A percentile compares a stretch with the other conserved stretches of the same genome.
Conservation (phyloP, 2,113 vertebrate species). For the Odontophorus gujanensis region DNA sequence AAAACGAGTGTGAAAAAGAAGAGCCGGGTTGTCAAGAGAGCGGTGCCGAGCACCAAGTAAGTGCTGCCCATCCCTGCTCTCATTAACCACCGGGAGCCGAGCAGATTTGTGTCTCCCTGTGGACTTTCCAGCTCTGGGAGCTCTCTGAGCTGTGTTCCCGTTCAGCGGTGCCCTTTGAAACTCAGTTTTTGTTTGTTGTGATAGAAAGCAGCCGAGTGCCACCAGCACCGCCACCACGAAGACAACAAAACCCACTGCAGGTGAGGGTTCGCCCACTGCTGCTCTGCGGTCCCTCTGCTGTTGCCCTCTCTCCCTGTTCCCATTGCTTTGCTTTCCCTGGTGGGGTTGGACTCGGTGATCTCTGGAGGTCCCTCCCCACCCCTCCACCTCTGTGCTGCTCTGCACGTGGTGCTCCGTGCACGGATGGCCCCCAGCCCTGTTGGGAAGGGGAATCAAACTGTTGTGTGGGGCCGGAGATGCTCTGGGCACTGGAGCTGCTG, state of each 20-base stretch:
- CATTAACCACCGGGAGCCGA: accelerated
- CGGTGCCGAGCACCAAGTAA: conserved; percentile 53
- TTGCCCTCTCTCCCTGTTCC: too few relatives aligned
- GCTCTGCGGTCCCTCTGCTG: accelerated
- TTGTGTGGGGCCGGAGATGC: too few relatives aligned
- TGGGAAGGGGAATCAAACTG: too few relatives aligned
- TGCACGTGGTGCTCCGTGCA: too few relatives aligned
- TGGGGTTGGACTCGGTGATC: too few relatives aligned
- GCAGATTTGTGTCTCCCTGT: background rate
- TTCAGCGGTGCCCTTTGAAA: background rate
- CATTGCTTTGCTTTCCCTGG: too few relatives aligned
- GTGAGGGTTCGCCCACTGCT: conserved; percentile 27
- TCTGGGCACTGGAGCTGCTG: too few relatives aligned
- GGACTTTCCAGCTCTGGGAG: background rate
- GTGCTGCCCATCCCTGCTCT: background rate
- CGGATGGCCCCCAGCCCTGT: too few relatives aligned
- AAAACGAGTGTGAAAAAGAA: conserved; percentile 63
- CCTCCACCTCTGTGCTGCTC: too few relatives aligned
- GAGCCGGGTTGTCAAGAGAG: conserved; percentile 44
- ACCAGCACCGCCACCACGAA: background rate
- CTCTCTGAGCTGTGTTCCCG: background rate
- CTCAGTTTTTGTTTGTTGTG: background rate
- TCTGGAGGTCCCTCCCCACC: too few relatives aligned
- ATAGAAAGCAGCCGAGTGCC: conserved; percentile 46
- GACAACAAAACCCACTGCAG: background rate